A percentile compares a stretch with the other conserved stretches of the same genome.
Conservation (phyloP, 2,797 vertebrate genomes). For the Sebastes matsubarae region DNA sequence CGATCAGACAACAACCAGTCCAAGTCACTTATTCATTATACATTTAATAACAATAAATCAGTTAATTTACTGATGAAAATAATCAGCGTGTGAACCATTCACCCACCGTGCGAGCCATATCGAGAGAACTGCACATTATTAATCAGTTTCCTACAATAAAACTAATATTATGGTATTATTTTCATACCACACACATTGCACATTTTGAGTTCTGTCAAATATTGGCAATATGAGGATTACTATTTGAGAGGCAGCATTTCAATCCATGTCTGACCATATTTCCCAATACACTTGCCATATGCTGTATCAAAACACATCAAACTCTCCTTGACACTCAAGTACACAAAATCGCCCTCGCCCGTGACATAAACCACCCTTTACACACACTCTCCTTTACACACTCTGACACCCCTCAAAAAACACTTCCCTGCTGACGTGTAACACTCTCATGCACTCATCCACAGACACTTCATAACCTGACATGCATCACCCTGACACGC, state of each 20-base stretch:
- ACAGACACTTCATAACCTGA: slow-evolving; percentile 81
- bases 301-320: slow-evolving; percentile 76
- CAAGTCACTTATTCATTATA: background rate
- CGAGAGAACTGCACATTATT: background rate
- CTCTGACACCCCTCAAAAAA: slow-evolving; percentile 81
- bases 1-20: background rate
- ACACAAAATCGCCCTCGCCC: slow-evolving; percentile 72
- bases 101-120: background rate
- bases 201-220: slow-evolving; percentile 26
- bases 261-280: slow-evolving; percentile 49
- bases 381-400: slow-evolving; percentile 71
- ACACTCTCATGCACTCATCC: slow-evolving; percentile 77
- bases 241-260: slow-evolving; percentile 51
- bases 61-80: background rate
- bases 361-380: slow-evolving; percentile 74
- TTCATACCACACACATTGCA: background rate
- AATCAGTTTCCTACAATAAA: background rate
- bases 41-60: background rate
- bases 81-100: background rate
- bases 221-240: slow-evolving; percentile 9
- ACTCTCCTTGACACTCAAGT: slow-evolving; percentile 75
- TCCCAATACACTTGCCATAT: slow-evolving; percentile 66
- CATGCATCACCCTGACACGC: slow-evolving; percentile 76
- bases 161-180: background rate
- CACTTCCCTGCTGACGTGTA: slow-evolving; percentile 75